Evolutionary conservation across 2,888 invertebrate genomes (phyloP), one percentile per base, ranked within the genome.

Genomic region (Acleris emargana): DNA sequence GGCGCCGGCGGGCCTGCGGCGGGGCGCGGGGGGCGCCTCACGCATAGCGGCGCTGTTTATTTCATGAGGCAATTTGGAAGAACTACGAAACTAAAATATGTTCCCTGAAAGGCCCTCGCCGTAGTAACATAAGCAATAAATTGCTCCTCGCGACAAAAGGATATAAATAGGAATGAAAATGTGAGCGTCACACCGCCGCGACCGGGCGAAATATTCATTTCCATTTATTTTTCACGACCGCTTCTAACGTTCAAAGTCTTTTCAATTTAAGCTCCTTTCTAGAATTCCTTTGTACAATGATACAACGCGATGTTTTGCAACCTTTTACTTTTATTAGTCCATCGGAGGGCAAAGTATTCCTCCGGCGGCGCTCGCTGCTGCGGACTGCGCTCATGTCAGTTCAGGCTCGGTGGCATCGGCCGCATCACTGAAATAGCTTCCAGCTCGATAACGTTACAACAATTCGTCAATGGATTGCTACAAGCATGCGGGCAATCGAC

Each of bases 41-140:
- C 28, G 58, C 52, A 18, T 16, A 7, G 45, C 43, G 59, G 49
- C 50, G 50, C 62, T 66, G 66, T 45, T 66, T 66, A 66, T 66
- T 66, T 66, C 66, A 66, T 66, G 66, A 66, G 66, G 57, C 66
- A 66, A 66, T 66, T 60, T 61, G 51, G 55, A 61, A 61, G 59
- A 61, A 57, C 66, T 66, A 66, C 61, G 32, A 57, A 60, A 66
- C 61, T 57, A 57, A 66, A 66, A 61, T 66, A 66, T 61, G 60
- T 61, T 61, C 32, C 45, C 25, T 51, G 64, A 60, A 64, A 61
- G 66, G 51, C 52, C 61, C 61, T 47, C 57, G 52, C 57, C 51
- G 50, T 22, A 42, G 52, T n/a, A 52, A 54, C 52, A 61, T 57
- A 66, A 57, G 64, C 64, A 66, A 66, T 66, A 66, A 66, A 66